These are phyloP conservation scores for Sorex fumeus DNA, from an alignment of 2,113 vertebrate species.

Conservation along the genomic window DNA sequence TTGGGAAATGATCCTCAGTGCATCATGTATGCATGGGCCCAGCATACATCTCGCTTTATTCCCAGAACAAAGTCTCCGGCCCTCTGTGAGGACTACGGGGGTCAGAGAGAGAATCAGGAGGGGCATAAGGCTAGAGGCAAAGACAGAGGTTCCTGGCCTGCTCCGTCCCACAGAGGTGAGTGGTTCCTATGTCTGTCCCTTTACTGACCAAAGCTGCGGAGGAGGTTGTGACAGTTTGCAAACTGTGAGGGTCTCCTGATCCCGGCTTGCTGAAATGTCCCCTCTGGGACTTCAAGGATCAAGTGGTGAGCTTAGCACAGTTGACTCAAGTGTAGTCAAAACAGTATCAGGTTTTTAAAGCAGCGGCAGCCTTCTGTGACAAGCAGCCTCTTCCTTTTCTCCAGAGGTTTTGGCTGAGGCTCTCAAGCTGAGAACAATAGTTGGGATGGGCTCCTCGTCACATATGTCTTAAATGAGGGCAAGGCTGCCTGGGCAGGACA, in stretches of 20 bases:
- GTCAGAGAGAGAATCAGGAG: background rate
- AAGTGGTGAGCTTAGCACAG: slow-evolving; percentile 68
- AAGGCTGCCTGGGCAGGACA: slow-evolving; percentile 24
- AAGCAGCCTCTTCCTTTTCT: slow-evolving; percentile 78
- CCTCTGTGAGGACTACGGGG: background rate
- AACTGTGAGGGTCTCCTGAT: slow-evolving; percentile 12
- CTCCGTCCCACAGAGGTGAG: background rate
- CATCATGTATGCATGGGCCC: background rate
- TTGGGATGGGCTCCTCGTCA: slow-evolving; percentile 1
- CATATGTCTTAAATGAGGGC: slow-evolving; percentile 38
- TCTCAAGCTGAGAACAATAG: slow-evolving; percentile 77
- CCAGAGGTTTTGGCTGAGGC: slow-evolving; percentile 74
- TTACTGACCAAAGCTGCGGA: background rate
- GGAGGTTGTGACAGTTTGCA: slow-evolving; percentile 7
- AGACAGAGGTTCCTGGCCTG: background rate
- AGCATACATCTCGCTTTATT: background rate
- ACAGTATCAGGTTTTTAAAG: slow-evolving; percentile 78
- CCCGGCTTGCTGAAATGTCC: slow-evolving; percentile 39
- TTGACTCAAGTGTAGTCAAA: slow-evolving; percentile 72
- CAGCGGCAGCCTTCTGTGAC: slow-evolving; percentile 65
- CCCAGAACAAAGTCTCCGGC: background rate
- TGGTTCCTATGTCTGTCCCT: slow-evolving; percentile 7
- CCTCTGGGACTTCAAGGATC: slow-evolving; percentile 70
- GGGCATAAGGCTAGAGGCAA: background rate
- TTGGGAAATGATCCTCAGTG: slow-evolving; percentile 26